Base-by-base conservation (phyloP, 2,888 invertebrate species). In the Euzophera pinguis region DNA sequence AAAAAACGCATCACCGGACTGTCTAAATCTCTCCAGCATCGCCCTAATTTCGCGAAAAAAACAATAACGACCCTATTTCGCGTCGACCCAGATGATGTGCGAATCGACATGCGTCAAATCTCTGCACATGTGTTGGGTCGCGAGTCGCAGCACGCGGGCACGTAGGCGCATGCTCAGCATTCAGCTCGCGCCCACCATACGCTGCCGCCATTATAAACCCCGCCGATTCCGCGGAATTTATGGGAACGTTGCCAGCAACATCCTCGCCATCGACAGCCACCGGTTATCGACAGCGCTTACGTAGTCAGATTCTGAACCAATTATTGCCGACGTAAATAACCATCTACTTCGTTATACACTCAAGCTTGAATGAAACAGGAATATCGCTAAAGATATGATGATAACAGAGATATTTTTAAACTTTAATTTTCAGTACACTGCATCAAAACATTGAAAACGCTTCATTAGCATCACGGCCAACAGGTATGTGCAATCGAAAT, bases 91-190 rank as follows among this genome's bases (percentile, higher is more conserved):
- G 32, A 45, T 34, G 47, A 50, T 41, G 37, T 52, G 53, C 35
- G 27, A 42, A 47, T 47, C 32, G 45, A 37, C 47, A 42, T 29
- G 50, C 37, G 52, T 50, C 55, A 38, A 49, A 59, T 56, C 56
- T 60, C 56, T 51, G 53, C 55, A 57, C 39, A 42, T 34, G 42
- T 51, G 22, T 9, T 48, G 13, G 27, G 43, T 14, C 43, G 47
- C 45, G 35, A 12, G 50, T 41, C 43, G 54, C 41, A 42, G 45
- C 35, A 45, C 48, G 54, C 45, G 29, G 69, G 69, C 77, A 81
- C 79, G 80, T 78, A 76, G 71, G 71, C 71, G 72, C 72, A 67
- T 68, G 69, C 68, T 72, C 71, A 69, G 60, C 64, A 74, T 76
- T 64, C 71, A 63, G 63, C 65, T 65, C 72, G 75, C 75, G 67